phyloP scores from a whole-genome alignment of 2,113 vertebrate genomes.

The Indicator indicator region DNA sequence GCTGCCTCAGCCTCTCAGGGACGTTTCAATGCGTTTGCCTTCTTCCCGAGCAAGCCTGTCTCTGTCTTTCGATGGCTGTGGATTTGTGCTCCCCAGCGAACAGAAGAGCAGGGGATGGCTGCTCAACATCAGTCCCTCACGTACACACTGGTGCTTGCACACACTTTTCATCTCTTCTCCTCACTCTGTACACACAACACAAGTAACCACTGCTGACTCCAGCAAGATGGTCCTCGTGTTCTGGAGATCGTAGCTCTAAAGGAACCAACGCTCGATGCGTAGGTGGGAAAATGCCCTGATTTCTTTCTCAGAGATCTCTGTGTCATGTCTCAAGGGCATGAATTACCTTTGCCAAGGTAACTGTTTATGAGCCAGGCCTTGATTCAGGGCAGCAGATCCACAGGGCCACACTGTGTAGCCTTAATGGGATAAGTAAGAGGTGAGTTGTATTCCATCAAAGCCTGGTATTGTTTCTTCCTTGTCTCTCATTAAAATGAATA shows the following conservation, averaged over 20 bases:
- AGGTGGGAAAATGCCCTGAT: neutral
- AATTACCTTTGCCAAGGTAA: neutral
- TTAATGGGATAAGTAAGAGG: slow-evolving; percentile 36
- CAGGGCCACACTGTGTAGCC: neutral
- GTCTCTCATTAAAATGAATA: slow-evolving; percentile 70
- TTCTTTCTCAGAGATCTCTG: neutral
- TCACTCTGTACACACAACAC: accelerated
- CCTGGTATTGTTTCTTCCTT: slow-evolving; percentile 53
- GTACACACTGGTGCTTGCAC: neutral
- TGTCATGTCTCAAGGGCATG: neutral
- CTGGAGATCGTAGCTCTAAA: neutral
- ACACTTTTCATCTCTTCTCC: neutral
- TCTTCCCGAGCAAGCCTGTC: neutral
- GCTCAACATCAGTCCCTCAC: neutral
- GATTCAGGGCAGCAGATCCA: neutral
- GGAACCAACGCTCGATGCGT: neutral
- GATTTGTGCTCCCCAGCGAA: neutral
- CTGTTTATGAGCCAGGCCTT: slow-evolving; percentile 14
- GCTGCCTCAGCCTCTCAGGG: neutral
- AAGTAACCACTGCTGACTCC: neutral
- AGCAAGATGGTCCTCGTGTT: accelerated
- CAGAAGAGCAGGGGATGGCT: neutral
- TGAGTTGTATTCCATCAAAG: slow-evolving; percentile 43
- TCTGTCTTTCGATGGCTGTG: neutral
- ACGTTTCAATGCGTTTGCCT: neutral